Evolutionary conservation across 2,797 vertebrate species (phyloP), one percentile per base, ranked within the genome.

Genomic region (Intellagama lesueurii): DNA sequence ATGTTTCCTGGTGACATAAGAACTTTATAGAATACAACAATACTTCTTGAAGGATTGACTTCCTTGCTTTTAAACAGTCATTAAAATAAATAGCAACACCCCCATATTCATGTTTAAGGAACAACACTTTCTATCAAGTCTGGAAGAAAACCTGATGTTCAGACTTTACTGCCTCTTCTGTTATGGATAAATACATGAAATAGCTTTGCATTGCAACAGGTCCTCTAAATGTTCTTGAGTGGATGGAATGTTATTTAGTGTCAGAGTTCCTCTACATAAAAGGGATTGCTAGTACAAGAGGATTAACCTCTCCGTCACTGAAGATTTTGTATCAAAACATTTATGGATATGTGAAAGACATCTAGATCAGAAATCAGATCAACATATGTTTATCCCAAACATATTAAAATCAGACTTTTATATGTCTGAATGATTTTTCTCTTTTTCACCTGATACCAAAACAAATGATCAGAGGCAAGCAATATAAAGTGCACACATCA

Each of bases 121-220:
- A 81, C 40, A 1, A 4, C 56, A 86, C 81, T 95, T 93, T 66
- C 73, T 93, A 90, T 92, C 88, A 86, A 88, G 82, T 89, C 87
- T 91, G 72, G 30, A 40, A 19, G 66, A 69, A 26, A 35, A 44
- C 60, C 88, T 79, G 91, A 84, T 90, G 86, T 77, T 90, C 49
- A 90, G 8, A 81, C 47, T 72, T 78, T 87, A 47, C 28, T 83
- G 64, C 9, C 40, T 76, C 35, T 70, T 76, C 26, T 72, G 19
- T 78, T 64, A 66, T 80, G 72, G 32, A 78, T 77, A 88, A 68
- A 75, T 60, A 72, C 26, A 60, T 7, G 72, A 26, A 73, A 32
- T 16, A 22, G 32, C 22, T 49, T 28, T 81, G 19, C 22, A 49
- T 68, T 80, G 24, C 12, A 80, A 30, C 17, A 11, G 75, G 17